These are phyloP conservation scores for Neosalanx taihuensis DNA, from an alignment of 2,797 vertebrate species.

Conservation along the genomic window DNA sequence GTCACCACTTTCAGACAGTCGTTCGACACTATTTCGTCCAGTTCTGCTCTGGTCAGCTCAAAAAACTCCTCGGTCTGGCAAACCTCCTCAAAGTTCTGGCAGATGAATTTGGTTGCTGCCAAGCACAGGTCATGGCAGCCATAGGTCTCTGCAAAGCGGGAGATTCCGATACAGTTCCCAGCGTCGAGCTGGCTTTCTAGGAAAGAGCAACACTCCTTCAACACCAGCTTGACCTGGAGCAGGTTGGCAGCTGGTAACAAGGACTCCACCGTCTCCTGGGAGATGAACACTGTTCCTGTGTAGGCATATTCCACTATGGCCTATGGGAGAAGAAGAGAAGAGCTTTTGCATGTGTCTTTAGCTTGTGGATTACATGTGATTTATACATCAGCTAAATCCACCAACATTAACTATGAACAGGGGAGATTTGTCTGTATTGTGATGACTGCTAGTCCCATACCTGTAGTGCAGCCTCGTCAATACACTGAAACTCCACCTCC, in stretches of 20 bases:
- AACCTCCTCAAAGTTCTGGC: slow-evolving; percentile 96
- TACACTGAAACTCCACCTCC: slow-evolving; percentile 95
- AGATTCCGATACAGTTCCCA: slow-evolving; percentile 98
- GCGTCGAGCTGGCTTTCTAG: slow-evolving; percentile 95
- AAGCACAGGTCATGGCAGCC: slow-evolving; percentile 94
- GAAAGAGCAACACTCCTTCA: slow-evolving; percentile 96
- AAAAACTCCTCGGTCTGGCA: slow-evolving; percentile 96
- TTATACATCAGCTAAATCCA: neutral
- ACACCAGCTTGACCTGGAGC: slow-evolving; percentile 93
- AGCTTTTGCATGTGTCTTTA: neutral
- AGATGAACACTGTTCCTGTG: slow-evolving; percentile 95
- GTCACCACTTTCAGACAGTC: slow-evolving; percentile 96
- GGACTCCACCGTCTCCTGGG: slow-evolving; percentile 96
- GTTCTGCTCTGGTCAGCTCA: slow-evolving; percentile 88
- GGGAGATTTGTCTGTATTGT: neutral
- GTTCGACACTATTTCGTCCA: slow-evolving; percentile 96
- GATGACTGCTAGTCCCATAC: slow-evolving; percentile 44
- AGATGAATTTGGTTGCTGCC: slow-evolving; percentile 94
- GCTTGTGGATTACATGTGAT: neutral
- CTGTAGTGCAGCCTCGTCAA: slow-evolving; percentile 90
- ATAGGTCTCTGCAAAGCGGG: slow-evolving; percentile 96
- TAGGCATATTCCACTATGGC: slow-evolving; percentile 98
- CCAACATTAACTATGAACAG: neutral
- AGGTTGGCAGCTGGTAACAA: slow-evolving; percentile 97
- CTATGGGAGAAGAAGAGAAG: slow-evolving; percentile 52